Conservation (phyloP, 2,797 vertebrate species). For the Ataeniobius toweri region DNA sequence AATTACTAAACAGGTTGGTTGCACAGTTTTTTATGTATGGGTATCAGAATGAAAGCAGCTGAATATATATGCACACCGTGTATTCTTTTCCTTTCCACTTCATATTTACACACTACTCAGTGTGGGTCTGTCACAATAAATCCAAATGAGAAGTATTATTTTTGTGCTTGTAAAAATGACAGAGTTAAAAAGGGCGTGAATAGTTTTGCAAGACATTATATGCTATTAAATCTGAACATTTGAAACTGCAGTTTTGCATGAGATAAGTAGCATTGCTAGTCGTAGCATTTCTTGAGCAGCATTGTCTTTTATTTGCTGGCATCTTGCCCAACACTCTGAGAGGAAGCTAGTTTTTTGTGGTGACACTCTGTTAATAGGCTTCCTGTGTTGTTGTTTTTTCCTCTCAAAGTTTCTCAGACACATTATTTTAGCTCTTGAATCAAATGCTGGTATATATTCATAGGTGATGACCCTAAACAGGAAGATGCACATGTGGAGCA, state of each 20-base stretch:
- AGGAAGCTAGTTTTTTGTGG: constrained; percentile 61
- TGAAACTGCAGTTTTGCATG: neutral
- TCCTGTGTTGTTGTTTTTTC: constrained; percentile 72
- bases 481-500: neutral
- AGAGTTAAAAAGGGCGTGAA: too few relatives aligned
- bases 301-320: constrained; percentile 21
- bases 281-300: neutral
- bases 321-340: constrained; percentile 36
- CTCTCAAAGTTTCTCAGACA: constrained; percentile 10
- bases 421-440: constrained; percentile 29
- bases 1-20: neutral
- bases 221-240: neutral
- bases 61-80: neutral
- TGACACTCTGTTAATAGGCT: constrained; percentile 49
- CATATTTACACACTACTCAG: neutral
- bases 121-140: neutral
- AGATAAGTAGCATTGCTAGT: neutral
- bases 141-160: neutral
- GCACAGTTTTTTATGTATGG: neutral
- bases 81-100: neutral
- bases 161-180: neutral
- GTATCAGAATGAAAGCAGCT: neutral
- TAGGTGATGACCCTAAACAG: neutral
- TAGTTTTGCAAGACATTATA: too few relatives aligned
- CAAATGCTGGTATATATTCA: constrained; percentile 6